Base-by-base conservation (phyloP, 2,113 vertebrate species). In the Mungos mungo region DNA sequence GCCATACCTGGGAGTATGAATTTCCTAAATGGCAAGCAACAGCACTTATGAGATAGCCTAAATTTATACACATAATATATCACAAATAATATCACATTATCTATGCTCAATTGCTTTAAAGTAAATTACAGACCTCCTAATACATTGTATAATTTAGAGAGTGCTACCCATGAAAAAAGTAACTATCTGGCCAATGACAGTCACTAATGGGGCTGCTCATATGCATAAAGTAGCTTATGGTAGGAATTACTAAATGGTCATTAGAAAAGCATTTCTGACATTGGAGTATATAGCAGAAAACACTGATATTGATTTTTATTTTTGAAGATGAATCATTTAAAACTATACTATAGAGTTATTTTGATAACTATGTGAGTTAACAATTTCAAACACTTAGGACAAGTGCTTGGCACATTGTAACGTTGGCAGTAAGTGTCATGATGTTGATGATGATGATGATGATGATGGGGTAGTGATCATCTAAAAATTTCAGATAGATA, bases 261-360 rank as follows among this genome's bases (percentile, higher is more conserved):
- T 88, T 84, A 91, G 47, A 12, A 63, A 88, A 95, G 60, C 15
- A 76, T 81, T 94, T 95, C 27, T 95, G 72, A 38, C 25, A 85
- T 69, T 93, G 45, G 31, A 5, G 5, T 63, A 60, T 86, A 6
- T 76, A 86, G 31, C 52, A 66, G 25, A 52, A 96, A 96, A 15
- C 15, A 90, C 27, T 33, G 87, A n/a, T 38, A 66, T 7, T 96
- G 35, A 81, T 81, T 85, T 93, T 93, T 63, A 87, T 71, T 77
- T 93, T 84, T 93, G 27, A 96, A 81, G 41, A 74, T 29, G 52
- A 92, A 52, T 14, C 18, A 94, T 76, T 84, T 81, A 72, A 72
- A 23, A 50, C 66, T 88, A 52, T 79, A 74, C 77, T 88, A 31
- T 68, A 81, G 23, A 12, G 2, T 80, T 76, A 81, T 69, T 60